A percentile compares a stretch with the other conserved stretches of the same genome.
These are phyloP conservation scores for Drosophila macrospina DNA, from an alignment of 2,888 invertebrate genomes.

Conservation along the genomic window DNA sequence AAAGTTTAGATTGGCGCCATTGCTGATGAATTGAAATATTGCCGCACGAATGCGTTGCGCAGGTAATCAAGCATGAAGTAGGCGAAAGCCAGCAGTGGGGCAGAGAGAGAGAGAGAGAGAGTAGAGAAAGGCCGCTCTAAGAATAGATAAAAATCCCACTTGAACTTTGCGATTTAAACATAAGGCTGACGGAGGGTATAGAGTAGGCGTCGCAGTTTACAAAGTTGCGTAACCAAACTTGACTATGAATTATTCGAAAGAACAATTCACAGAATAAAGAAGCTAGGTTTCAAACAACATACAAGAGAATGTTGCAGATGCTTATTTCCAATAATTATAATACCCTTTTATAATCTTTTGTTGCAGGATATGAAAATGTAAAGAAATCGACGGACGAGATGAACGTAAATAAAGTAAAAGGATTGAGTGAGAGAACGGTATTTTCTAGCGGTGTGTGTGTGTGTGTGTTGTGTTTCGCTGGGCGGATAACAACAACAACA, in stretches of 20 bases:
- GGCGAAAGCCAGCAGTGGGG: conserved; percentile 38
- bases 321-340: background rate
- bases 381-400: conserved; percentile 44
- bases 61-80: conserved; percentile 76
- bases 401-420: conserved; percentile 52
- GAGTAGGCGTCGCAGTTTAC: conserved; percentile 14
- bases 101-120: background rate
- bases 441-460: background rate
- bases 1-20: conserved; percentile 70
- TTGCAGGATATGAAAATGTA: conserved; percentile 34
- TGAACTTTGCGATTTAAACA: conserved; percentile 60
- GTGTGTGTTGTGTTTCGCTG: background rate
- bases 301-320: background rate
- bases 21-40: conserved; percentile 78
- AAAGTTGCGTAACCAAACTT: conserved; percentile 30
- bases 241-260: background rate
- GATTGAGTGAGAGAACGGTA: conserved; percentile 29
- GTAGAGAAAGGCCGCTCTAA: conserved; percentile 9
- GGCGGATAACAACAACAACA: conserved; percentile 3
- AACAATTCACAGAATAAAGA: background rate
- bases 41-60: conserved; percentile 74
- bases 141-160: conserved; percentile 47
- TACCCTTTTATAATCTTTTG: background rate
- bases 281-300: background rate
- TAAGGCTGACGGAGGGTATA: conserved; percentile 4